These are phyloP conservation scores for Hoplodrina blanda DNA, from an alignment of 2,888 invertebrate species.

Conservation along the genomic window DNA sequence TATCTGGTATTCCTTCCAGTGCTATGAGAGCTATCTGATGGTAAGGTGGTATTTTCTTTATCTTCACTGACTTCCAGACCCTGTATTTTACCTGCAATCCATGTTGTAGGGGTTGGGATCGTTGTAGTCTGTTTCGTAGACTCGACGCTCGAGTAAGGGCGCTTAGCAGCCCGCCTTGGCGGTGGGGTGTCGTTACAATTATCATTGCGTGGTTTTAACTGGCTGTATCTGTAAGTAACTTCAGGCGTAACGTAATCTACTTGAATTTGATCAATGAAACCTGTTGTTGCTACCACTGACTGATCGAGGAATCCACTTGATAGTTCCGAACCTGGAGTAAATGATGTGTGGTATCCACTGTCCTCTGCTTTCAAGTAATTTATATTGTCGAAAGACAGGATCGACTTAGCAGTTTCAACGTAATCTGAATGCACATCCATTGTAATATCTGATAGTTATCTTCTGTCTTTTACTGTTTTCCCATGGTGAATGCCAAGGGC, in stretches of 20 bases:
- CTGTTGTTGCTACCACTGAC: constrained; percentile 68
- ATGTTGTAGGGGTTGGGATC: constrained; percentile 82
- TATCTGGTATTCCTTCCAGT: constrained; percentile 61
- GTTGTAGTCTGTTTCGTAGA: constrained; percentile 65
- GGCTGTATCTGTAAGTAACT: constrained; percentile 47
- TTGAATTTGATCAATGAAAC: constrained; percentile 73
- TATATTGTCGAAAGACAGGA: constrained; percentile 72
- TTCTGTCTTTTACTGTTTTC: constrained; percentile 34
- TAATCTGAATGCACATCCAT: constrained; percentile 82
- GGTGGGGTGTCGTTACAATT: constrained; percentile 72
- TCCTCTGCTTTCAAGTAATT: constrained; percentile 83
- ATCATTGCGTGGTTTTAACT: constrained; percentile 61
- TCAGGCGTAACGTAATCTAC: constrained; percentile 72
- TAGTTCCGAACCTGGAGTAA: constrained; percentile 81
- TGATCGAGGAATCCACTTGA: constrained; percentile 77
- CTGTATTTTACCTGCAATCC: constrained; percentile 83
- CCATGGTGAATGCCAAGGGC: constrained; percentile 47
- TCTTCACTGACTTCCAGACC: constrained; percentile 82
- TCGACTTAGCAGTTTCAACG: constrained; percentile 75
- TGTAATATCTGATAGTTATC: constrained; percentile 45
- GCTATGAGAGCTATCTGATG: constrained; percentile 55
- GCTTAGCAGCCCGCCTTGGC: constrained; percentile 78
- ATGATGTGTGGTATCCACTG: constrained; percentile 86
- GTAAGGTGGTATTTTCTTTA: constrained; percentile 68
- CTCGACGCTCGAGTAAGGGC: constrained; percentile 76